Conservation (phyloP, 2,888 invertebrate species). For the Onthophagus sagittarius region DNA sequence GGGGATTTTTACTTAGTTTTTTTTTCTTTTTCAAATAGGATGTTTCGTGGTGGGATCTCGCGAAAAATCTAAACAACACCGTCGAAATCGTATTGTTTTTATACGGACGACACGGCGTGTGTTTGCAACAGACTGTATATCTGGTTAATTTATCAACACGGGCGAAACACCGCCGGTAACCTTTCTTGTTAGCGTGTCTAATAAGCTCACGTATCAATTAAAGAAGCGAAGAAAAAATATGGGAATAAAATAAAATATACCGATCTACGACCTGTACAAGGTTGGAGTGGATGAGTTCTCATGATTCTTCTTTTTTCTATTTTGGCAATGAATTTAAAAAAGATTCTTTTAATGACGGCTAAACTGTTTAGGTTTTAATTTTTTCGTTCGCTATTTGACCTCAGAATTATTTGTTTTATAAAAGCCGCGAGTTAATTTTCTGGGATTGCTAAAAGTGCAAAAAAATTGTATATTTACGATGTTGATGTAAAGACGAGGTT, state of each 20-base stretch:
- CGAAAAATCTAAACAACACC: constrained; percentile 19
- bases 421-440: too few relatives aligned
- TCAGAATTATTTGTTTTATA: too few relatives aligned
- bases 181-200: constrained; percentile 27
- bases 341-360: too few relatives aligned
- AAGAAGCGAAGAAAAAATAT: neutral
- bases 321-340: neutral
- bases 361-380: too few relatives aligned
- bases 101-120: constrained; percentile 11
- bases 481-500: too few relatives aligned
- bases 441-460: too few relatives aligned
- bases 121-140: neutral
- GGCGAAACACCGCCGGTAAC: constrained; percentile 17
- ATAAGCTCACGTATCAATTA: constrained; percentile 12
- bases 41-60: constrained; percentile 18
- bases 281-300: neutral
- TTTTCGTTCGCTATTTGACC: too few relatives aligned
- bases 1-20: neutral
- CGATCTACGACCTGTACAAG: neutral
- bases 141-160: constrained; percentile 19
- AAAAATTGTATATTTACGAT: too few relatives aligned
- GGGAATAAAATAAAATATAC: neutral
- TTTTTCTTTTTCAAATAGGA: constrained; percentile 6
- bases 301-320: neutral
- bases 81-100: constrained; percentile 14